These are phyloP conservation scores for Thereva nobilitata DNA, from an alignment of 2,888 invertebrate species.

Conservation along the genomic window DNA sequence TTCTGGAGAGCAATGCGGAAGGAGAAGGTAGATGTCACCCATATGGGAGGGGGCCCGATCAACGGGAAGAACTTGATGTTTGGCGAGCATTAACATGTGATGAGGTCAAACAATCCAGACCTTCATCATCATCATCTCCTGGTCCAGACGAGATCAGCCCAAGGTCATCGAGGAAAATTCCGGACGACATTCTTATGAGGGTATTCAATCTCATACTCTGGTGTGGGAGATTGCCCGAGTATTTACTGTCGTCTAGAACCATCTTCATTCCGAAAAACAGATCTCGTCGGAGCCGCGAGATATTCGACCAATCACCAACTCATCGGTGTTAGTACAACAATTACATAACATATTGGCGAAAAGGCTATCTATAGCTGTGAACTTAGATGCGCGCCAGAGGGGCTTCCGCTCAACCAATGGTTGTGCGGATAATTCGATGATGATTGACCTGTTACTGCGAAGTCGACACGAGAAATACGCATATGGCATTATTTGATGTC, in stretches of 20 bases:
- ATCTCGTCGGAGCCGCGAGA: not conserved
- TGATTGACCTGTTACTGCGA: too few species aligned
- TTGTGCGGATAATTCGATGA: not conserved
- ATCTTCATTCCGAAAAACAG: too few species aligned
- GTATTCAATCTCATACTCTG: slow-evolving; percentile 6
- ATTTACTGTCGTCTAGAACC: too few species aligned
- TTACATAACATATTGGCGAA: not conserved
- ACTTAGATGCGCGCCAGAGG: not conserved
- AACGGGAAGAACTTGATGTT: not conserved
- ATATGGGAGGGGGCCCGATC: too few species aligned
- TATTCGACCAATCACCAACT: slow-evolving; percentile 6
- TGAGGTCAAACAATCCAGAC: not conserved
- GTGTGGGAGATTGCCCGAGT: too few species aligned
- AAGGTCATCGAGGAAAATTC: not conserved
- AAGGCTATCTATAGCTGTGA: not conserved
- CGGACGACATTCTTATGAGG: not conserved
- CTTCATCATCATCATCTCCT: too few species aligned
- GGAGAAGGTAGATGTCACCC: too few species aligned
- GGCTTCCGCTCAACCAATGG: not conserved
- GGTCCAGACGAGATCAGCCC: slow-evolving; percentile 2
- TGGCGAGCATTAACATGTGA: not conserved
- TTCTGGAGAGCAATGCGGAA: not conserved
- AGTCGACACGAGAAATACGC: too few species aligned
- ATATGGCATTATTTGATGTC: too few species aligned
- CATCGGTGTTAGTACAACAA: not conserved